phyloP scores from a whole-genome alignment of 2,797 vertebrate species.

The Siniperca scherzeri region DNA sequence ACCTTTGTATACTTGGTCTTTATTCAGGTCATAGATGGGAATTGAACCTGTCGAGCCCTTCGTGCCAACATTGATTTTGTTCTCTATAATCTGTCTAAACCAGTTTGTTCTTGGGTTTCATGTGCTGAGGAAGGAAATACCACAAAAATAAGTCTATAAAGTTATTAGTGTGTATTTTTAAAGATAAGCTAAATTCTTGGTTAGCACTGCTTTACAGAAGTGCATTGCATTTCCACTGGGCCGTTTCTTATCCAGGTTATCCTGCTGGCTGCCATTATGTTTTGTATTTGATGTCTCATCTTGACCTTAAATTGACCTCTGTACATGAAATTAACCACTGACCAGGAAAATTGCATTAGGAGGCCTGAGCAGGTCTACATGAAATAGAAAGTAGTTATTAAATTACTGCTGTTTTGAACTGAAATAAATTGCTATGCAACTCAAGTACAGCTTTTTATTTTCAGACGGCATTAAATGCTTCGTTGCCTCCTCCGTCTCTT shows the following conservation, averaged over 20 bases:
- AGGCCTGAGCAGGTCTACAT: background rate
- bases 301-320: background rate
- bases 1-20: conserved; percentile 6
- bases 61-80: background rate
- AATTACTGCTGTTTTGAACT: conserved; percentile 1
- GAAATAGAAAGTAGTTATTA: background rate
- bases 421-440: background rate
- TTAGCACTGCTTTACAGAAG: background rate
- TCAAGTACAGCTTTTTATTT: conserved; percentile 26
- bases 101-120: background rate
- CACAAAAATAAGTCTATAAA: background rate
- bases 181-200: background rate
- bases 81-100: background rate
- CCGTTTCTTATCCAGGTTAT: background rate
- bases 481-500: conserved; percentile 85
- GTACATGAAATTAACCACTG: background rate
- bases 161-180: background rate
- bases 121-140: background rate
- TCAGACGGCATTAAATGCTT: conserved; percentile 87
- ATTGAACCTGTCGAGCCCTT: background rate
- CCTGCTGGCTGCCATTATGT: background rate
- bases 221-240: background rate
- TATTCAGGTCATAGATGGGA: conserved; percentile 11
- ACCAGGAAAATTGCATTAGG: background rate
- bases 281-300: background rate